Conservation (phyloP, 2,888 invertebrate genomes). For the Scelioninae gen. 1 region DNA sequence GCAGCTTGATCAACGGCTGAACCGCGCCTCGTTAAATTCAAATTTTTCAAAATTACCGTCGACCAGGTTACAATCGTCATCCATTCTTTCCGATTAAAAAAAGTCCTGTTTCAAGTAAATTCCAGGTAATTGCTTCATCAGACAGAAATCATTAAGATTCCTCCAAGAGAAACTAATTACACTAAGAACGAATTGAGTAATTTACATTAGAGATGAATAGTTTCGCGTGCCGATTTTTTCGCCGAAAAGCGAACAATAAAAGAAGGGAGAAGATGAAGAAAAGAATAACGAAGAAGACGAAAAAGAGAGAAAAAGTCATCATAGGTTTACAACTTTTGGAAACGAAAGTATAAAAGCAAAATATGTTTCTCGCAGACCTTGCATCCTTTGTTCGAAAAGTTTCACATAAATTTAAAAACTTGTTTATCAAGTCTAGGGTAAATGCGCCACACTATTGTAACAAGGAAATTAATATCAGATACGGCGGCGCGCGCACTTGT, state of each 20-base stretch:
- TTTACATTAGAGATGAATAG: conserved; percentile 40
- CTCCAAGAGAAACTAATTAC: conserved; percentile 28
- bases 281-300: no score
- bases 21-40: conserved; percentile 45
- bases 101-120: conserved; percentile 15
- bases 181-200: conserved; percentile 19
- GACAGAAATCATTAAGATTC: conserved; percentile 41
- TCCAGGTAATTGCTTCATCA: conserved; percentile 31
- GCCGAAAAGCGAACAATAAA: no score
- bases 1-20: conserved; percentile 41
- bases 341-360: conserved; percentile 41
- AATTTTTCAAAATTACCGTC: conserved; percentile 21
- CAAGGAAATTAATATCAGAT: conserved; percentile 54
- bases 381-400: conserved; percentile 45
- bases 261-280: no score
- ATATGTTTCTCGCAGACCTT: conserved; percentile 15
- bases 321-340: conserved; percentile 27
- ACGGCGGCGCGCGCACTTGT: conserved; percentile 13
- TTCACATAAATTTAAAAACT: conserved; percentile 46
- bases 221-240: neutral
- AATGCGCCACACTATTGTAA: conserved; percentile 36
- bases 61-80: neutral
- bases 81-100: conserved; percentile 6
- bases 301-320: conserved; percentile 1
- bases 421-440: conserved; percentile 48